phyloP scores from a whole-genome alignment of 1,140 invertebrate genomes.

The Pseudomyrmex pallidus region DNA sequence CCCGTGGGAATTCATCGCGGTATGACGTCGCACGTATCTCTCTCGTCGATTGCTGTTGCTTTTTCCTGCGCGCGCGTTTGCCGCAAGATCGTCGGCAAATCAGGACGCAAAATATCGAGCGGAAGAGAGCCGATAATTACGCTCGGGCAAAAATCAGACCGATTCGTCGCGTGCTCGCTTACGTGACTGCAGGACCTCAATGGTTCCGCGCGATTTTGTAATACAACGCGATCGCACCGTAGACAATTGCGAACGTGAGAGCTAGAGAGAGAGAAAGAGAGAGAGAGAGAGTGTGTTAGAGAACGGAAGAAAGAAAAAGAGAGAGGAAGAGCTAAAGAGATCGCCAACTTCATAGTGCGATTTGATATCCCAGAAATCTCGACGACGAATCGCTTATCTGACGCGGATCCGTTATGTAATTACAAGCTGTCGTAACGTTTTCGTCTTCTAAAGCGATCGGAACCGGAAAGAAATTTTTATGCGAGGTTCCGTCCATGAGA shows the following conservation, averaged over 20 bases:
- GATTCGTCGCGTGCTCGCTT: constrained; percentile 42
- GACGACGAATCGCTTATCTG: constrained; percentile 47
- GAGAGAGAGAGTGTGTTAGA: too few relatives aligned
- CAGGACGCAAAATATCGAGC: neutral
- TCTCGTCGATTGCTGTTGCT: constrained; percentile 42
- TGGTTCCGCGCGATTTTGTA: constrained; percentile 12
- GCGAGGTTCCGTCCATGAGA: neutral
- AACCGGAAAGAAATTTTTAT: neutral
- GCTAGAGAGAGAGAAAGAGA: too few relatives aligned
- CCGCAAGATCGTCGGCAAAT: constrained; percentile 21
- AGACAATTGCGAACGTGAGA: neutral
- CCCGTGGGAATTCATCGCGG: constrained; percentile 50
- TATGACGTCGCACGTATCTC: constrained; percentile 53
- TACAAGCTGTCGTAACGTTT: neutral
- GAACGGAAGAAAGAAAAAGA: neutral
- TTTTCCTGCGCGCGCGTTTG: constrained; percentile 22
- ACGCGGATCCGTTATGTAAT: constrained; percentile 19
- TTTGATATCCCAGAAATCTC: constrained; percentile 56
- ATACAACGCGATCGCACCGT: neutral
- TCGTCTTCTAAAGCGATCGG: neutral
- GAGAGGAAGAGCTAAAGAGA: constrained; percentile 61
- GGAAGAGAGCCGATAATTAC: constrained; percentile 16
- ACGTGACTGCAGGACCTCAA: neutral
- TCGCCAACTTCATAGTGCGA: constrained; percentile 47
- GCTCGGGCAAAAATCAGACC: constrained; percentile 28